These are phyloP conservation scores for Apostichopus parvimensis DNA, from an alignment of 35 echinoderm and acorn worm genomes.

Conservation along the genomic window DNA sequence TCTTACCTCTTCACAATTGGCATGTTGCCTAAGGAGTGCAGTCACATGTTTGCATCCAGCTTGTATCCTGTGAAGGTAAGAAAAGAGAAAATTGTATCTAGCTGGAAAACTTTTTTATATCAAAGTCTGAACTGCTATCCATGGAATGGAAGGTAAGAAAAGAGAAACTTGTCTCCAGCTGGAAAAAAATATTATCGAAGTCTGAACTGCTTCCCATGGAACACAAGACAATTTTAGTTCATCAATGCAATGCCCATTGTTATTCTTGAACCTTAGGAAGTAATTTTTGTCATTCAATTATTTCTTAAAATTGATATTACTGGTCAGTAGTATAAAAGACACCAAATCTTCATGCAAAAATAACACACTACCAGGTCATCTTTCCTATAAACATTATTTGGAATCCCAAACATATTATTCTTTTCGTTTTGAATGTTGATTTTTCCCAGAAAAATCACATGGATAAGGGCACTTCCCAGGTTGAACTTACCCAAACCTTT, in stretches of 20 bases:
- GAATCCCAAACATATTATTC: background rate
- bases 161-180: too few relatives aligned
- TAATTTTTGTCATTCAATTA: too few relatives aligned
- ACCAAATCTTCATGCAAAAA: too few relatives aligned
- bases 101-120: background rate
- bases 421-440: background rate
- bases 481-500: conserved; percentile 61
- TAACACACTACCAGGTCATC: too few relatives aligned
- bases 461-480: background rate
- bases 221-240: too few relatives aligned
- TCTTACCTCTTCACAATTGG: background rate
- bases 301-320: background rate
- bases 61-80: conserved; percentile 67
- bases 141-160: too few relatives aligned
- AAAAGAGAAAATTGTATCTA: background rate
- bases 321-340: too few relatives aligned
- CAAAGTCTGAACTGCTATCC: background rate
- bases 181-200: too few relatives aligned
- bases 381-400: too few relatives aligned
- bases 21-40: conserved; percentile 36
- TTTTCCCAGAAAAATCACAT: background rate
- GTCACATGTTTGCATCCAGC: conserved; percentile 77
- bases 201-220: too few relatives aligned
- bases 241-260: too few relatives aligned
- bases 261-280: too few relatives aligned